These are phyloP conservation scores for Charanyca ferruginea DNA, from an alignment of 2,888 invertebrate genomes.

Conservation along the genomic window DNA sequence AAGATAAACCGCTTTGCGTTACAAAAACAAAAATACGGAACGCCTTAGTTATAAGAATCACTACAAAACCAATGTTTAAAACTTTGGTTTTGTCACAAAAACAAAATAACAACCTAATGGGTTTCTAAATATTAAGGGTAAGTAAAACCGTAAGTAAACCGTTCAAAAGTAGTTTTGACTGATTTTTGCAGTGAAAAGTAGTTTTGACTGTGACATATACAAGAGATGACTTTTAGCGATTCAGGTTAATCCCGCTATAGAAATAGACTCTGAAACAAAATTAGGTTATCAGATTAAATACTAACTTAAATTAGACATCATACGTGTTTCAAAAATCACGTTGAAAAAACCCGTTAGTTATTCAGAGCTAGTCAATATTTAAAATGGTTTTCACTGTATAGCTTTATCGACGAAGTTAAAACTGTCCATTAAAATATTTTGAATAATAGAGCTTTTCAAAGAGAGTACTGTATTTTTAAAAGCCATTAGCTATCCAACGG, in stretches of 20 bases:
- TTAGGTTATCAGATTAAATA: conserved; percentile 8
- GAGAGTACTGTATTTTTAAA: conserved; percentile 77
- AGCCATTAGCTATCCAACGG: conserved; percentile 72
- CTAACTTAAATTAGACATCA: conserved; percentile 11
- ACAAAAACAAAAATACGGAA: no score
- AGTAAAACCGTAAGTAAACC: no score
- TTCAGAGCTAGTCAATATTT: conserved; percentile 58
- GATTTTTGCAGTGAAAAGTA: no score
- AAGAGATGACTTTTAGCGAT: background rate
- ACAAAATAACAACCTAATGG: no score
- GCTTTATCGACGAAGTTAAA: conserved; percentile 62
- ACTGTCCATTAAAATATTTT: conserved; percentile 78
- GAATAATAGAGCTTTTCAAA: conserved; percentile 76
- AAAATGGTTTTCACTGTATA: conserved; percentile 62
- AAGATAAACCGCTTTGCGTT: no score
- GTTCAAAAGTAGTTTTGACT: no score
- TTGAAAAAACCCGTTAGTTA: conserved; percentile 38
- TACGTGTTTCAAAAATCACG: conserved; percentile 25
- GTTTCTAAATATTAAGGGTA: no score
- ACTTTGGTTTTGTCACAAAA: no score
- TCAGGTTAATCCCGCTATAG: background rate
- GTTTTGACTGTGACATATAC: no score
- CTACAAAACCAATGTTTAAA: no score
- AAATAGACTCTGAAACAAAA: background rate
- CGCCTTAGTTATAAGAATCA: no score